Evolutionary conservation across 2,113 vertebrate genomes (phyloP).

Genomic region (Cebus imitator): DNA sequence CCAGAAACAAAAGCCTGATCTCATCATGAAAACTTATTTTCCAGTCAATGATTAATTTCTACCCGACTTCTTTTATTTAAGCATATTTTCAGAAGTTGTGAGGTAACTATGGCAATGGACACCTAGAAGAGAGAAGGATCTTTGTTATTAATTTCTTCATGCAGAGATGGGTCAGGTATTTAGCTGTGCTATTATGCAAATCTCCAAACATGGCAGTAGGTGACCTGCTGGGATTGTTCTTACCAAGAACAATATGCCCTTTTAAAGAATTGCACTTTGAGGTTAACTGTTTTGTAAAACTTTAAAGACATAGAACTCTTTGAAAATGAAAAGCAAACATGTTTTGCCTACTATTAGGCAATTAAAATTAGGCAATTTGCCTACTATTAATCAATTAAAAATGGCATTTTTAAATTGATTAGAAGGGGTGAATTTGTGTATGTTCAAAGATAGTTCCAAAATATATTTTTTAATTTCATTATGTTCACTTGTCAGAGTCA

Average conservation of each 20-base stretch:
- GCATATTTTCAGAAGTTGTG: conserved; percentile 63
- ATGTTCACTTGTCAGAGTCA: not conserved
- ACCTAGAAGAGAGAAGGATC: conserved; percentile 61
- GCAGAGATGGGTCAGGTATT: conserved; percentile 69
- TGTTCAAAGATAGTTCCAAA: not conserved
- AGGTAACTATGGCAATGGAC: conserved; percentile 60
- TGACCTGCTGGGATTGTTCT: conserved; percentile 67
- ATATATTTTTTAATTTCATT: not conserved
- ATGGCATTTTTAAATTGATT: conserved; percentile 33
- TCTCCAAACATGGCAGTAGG: conserved; percentile 41
- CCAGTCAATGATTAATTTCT: conserved; percentile 75
- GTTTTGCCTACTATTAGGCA: not conserved
- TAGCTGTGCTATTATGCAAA: conserved; percentile 62
- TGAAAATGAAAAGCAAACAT: conserved; percentile 45
- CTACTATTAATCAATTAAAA: conserved; percentile 22
- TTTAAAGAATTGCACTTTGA: conserved; percentile 49
- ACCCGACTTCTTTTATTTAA: conserved; percentile 63
- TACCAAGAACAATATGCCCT: conserved; percentile 47
- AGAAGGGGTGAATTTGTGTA: not conserved
- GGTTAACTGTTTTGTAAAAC: conserved; percentile 57
- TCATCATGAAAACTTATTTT: conserved; percentile 73
- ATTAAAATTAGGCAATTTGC: not conserved
- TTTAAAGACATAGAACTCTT: conserved; percentile 48
- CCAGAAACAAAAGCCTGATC: conserved; percentile 74
- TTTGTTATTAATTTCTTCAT: conserved; percentile 70